These are phyloP conservation scores for Ichneumoninae sp. DNA, from an alignment of 2,888 invertebrate genomes.

Conservation along the genomic window DNA sequence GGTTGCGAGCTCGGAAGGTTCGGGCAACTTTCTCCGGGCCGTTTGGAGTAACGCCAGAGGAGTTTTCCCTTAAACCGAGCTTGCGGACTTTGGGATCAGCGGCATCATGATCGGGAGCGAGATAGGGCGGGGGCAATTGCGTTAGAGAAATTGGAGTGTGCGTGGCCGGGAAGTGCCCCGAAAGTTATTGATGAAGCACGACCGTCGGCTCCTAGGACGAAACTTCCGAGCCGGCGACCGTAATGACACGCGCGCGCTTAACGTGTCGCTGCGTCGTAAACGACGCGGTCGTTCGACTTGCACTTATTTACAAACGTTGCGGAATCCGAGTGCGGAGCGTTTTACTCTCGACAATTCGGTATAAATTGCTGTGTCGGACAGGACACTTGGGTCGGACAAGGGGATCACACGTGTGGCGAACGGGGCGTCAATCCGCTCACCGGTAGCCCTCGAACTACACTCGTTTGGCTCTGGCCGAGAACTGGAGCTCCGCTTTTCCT, in stretches of 20 bases:
- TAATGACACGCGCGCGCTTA: no score
- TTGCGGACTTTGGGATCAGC: slow-evolving; percentile 15
- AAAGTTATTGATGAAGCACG: background rate
- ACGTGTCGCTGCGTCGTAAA: background rate
- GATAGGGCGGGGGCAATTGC: slow-evolving; percentile 27
- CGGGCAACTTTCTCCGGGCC: slow-evolving; percentile 24
- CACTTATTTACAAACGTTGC: background rate
- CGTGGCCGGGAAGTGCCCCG: background rate
- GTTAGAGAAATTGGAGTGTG: slow-evolving; percentile 10
- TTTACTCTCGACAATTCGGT: background rate
- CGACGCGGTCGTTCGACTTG: background rate
- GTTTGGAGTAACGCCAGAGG: slow-evolving; percentile 36
- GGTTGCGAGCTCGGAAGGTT: slow-evolving; percentile 24
- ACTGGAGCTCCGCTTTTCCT: slow-evolving; percentile 10
- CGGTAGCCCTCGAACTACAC: slow-evolving; percentile 15
- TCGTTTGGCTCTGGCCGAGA: slow-evolving; percentile 18
- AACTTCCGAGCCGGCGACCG: no score
- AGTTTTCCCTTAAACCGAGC: slow-evolving; percentile 19
- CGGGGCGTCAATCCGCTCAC: slow-evolving; percentile 20
- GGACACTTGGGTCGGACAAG: slow-evolving; percentile 9
- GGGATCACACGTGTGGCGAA: slow-evolving; percentile 30
- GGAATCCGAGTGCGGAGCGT: background rate
- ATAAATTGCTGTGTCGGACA: slow-evolving; percentile 8
- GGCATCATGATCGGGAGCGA: slow-evolving; percentile 10
- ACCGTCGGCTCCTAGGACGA: background rate